Evolutionary conservation across 2,113 vertebrate genomes (phyloP).

Genomic region (Scytalopus superciliaris): DNA sequence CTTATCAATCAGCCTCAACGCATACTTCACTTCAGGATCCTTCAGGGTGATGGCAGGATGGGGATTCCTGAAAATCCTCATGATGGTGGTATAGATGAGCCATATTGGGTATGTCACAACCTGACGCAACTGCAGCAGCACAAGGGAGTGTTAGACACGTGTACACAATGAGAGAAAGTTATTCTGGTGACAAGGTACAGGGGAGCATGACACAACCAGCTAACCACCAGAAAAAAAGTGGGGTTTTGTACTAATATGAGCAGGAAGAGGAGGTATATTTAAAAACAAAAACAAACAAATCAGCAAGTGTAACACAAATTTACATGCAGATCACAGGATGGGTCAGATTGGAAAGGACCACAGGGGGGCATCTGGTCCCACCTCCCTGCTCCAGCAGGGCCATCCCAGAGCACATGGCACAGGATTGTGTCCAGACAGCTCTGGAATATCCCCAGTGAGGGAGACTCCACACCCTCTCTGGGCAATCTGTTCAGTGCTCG

Average conservation of each 20-base stretch:
- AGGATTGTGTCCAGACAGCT: background rate
- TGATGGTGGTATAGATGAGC: conserved; percentile 61
- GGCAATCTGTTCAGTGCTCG: background rate
- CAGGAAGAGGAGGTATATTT: background rate
- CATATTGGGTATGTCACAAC: conserved; percentile 64
- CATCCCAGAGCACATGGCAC: background rate
- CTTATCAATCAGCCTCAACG: conserved; percentile 71
- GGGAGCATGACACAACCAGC: background rate
- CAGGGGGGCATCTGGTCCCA: background rate
- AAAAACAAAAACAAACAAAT: background rate
- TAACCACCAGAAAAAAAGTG: accelerated
- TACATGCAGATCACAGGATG: background rate
- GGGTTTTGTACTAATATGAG: background rate
- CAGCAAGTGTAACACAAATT: background rate
- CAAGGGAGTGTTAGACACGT: accelerated
- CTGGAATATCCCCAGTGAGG: background rate
- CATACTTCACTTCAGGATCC: conserved; percentile 77
- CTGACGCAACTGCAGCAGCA: conserved; percentile 59
- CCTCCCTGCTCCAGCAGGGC: background rate
- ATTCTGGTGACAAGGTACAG: background rate
- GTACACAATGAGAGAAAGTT: background rate
- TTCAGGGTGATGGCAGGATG: conserved; percentile 73
- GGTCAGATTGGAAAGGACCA: background rate
- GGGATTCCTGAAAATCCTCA: conserved; percentile 62
- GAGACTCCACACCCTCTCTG: background rate